phyloP scores from a whole-genome alignment of 2,113 vertebrate genomes.

The Chroicocephalus ridibundus region DNA sequence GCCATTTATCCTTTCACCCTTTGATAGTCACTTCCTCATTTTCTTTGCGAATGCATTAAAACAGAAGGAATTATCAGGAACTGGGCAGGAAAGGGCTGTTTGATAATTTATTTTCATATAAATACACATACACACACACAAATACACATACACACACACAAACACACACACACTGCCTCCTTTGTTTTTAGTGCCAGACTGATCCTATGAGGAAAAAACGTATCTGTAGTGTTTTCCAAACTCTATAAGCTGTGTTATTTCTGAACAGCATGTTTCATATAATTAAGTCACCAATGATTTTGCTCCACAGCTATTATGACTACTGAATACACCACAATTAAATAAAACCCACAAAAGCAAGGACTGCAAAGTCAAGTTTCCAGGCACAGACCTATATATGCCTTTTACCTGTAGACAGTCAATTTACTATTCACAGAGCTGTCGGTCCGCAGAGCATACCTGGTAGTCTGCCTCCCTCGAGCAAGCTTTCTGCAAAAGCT shows the following conservation, averaged over 20 bases:
- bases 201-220: background rate
- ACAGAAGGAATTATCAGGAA: background rate
- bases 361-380: background rate
- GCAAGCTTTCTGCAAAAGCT: background rate
- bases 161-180: background rate
- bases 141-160: background rate
- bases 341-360: background rate
- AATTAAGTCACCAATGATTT: constrained; percentile 1
- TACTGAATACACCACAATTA: background rate
- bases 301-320: background rate
- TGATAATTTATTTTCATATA: background rate
- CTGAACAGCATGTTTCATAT: background rate
- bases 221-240: background rate
- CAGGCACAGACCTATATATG: background rate
- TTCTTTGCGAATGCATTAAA: background rate
- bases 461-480: background rate
- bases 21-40: background rate
- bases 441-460: background rate
- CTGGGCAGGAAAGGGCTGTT: background rate
- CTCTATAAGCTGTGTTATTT: background rate
- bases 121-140: background rate
- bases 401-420: background rate
- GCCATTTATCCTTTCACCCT: background rate
- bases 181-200: background rate
- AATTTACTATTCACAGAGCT: background rate